These are phyloP conservation scores for Leptinotarsa rubiginosa DNA, from an alignment of 2,888 invertebrate genomes.

Conservation along the genomic window DNA sequence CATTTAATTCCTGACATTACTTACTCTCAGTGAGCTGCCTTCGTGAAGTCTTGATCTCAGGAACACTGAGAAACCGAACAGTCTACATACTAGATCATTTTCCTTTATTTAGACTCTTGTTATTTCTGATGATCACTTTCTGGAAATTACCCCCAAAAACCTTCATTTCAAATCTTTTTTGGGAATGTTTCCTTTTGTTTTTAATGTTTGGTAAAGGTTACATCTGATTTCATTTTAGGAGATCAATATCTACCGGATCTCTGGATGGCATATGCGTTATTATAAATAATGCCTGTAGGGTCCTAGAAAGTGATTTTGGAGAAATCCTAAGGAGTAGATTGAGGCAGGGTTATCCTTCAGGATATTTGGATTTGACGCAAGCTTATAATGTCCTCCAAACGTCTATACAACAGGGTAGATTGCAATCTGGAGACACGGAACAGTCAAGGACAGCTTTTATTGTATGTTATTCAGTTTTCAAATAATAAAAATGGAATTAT, in stretches of 20 bases:
- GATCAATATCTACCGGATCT: conserved; percentile 90
- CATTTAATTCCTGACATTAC: no score
- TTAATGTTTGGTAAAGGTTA: no score
- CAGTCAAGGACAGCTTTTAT: conserved; percentile 81
- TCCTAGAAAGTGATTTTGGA: conserved; percentile 87
- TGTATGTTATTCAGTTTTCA: conserved; percentile 66
- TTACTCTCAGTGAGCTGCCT: no score
- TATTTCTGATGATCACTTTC: no score
- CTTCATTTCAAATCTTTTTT: no score
- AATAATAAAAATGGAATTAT: no score
- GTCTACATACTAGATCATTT: no score
- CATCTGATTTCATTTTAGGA: conserved; percentile 67
- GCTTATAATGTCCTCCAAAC: conserved; percentile 87
- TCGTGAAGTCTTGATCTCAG: no score
- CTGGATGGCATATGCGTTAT: conserved; percentile 97
- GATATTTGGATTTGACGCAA: conserved; percentile 81
- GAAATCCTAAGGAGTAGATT: conserved; percentile 79
- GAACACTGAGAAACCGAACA: no score
- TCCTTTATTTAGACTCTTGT: no score
- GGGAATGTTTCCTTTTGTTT: no score
- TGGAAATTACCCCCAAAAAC: no score
- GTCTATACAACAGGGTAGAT: conserved; percentile 82
- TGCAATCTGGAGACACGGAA: conserved; percentile 84
- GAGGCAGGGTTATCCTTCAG: conserved; percentile 82
- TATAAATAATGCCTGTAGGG: conserved; percentile 90